phyloP scores from a whole-genome alignment of 2,113 vertebrate genomes.

The Meles meles region DNA sequence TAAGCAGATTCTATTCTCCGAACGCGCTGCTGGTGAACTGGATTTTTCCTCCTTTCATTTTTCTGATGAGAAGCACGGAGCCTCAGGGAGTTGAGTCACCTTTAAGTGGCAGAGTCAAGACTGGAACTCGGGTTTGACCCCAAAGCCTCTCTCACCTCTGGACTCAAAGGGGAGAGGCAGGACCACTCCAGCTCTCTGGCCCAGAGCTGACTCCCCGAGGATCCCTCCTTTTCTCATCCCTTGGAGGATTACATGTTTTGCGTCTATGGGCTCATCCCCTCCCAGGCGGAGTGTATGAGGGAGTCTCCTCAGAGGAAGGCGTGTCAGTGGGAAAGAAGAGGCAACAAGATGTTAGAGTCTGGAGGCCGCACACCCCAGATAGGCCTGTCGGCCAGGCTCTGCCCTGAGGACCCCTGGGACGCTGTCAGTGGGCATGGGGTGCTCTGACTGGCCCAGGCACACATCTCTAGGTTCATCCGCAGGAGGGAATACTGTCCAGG shows the following conservation, averaged over 20 bases:
- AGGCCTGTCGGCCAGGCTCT: rapidly evolving
- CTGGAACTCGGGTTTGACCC: not conserved
- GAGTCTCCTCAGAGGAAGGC: not conserved
- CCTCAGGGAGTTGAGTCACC: not conserved
- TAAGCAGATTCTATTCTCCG: not conserved
- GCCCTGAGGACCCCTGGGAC: not conserved
- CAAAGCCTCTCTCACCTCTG: not conserved
- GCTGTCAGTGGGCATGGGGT: not conserved
- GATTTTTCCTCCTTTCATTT: not conserved
- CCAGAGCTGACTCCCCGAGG: not conserved
- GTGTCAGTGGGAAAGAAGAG: not conserved
- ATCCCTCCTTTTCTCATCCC: not conserved
- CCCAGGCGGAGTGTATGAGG: not conserved
- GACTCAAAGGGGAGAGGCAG: not conserved
- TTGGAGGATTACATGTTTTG: not conserved
- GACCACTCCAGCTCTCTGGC: not conserved
- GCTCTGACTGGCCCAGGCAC: not conserved
- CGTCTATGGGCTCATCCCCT: not conserved
- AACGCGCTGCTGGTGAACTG: not conserved
- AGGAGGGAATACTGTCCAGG: not conserved
- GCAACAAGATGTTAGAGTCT: not conserved
- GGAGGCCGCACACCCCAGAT: not conserved
- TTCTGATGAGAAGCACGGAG: not conserved
- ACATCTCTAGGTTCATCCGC: not conserved
- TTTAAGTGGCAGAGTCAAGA: not conserved